Conservation (phyloP, 2,113 vertebrate species). For the Pelusios castaneus region DNA sequence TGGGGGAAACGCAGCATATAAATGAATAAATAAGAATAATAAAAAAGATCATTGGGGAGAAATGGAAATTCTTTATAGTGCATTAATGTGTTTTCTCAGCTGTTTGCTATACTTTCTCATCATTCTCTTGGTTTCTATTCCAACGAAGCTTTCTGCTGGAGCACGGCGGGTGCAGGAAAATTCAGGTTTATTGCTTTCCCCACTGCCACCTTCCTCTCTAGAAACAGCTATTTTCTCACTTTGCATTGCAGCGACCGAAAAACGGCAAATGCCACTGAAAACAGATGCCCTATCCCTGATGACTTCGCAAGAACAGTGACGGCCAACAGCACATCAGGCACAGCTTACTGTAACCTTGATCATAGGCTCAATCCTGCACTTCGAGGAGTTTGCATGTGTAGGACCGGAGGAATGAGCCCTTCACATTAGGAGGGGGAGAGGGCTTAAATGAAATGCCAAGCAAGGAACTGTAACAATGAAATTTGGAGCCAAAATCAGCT, state of each 20-base stretch:
- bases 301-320: neutral
- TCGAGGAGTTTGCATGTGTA: neutral
- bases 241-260: rapidly evolving
- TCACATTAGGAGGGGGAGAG: neutral
- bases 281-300: rapidly evolving
- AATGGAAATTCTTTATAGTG: constrained; percentile 62
- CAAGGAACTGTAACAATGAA: neutral
- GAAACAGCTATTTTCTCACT: neutral
- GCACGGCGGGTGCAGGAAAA: neutral
- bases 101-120: constrained; percentile 44
- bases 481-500: neutral
- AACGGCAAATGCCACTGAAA: rapidly evolving
- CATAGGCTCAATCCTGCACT: neutral
- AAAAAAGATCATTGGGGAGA: constrained; percentile 69
- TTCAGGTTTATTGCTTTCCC: neutral
- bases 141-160: neutral
- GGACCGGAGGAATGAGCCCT: neutral
- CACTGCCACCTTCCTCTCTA: rapidly evolving
- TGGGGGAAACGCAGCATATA: neutral
- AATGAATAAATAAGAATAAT: constrained; percentile 69
- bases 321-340: neutral
- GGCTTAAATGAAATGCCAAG: neutral
- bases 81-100: constrained; percentile 75
- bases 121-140: constrained; percentile 53
- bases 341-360: neutral